These are phyloP conservation scores for Ophraella communa DNA, from an alignment of 2,888 invertebrate species.

Conservation along the genomic window DNA sequence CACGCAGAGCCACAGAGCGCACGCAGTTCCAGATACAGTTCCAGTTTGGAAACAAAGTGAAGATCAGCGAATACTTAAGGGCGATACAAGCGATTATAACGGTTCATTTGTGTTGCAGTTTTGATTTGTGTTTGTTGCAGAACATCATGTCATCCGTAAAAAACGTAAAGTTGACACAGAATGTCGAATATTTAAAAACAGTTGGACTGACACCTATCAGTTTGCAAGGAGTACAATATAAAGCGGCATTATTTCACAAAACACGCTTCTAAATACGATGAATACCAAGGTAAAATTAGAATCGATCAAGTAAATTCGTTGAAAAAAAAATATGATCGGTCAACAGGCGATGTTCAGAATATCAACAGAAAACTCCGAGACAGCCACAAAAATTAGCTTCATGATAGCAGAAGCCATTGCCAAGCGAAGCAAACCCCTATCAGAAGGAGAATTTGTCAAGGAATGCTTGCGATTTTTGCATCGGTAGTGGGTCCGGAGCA, in stretches of 20 bases:
- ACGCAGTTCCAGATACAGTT: no score
- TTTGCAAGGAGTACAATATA: constrained; percentile 4
- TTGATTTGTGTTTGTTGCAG: no score
- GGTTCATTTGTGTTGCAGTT: no score
- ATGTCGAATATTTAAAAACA: no score
- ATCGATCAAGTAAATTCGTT: constrained; percentile 5
- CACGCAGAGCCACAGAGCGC: no score
- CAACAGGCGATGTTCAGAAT: constrained; percentile 10
- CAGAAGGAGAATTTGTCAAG: constrained; percentile 2
- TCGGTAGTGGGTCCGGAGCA: no score
- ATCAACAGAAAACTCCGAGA: constrained; percentile 8
- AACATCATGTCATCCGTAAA: background rate
- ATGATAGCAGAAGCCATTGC: constrained; percentile 8
- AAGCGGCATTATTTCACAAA: constrained; percentile 2
- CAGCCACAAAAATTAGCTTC: constrained; percentile 1
- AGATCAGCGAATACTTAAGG: no score
- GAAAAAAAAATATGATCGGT: constrained; percentile 6
- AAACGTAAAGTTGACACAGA: no score
- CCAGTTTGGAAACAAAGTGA: no score
- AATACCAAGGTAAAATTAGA: constrained; percentile 9
- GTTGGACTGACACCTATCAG: no score
- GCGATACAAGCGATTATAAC: no score
- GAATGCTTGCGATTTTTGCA: background rate
- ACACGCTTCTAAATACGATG: constrained; percentile 15
- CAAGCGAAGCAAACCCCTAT: constrained; percentile 3